Evolutionary conservation across 2,888 invertebrate species (phyloP).

Genomic region (Temnothorax ravouxi): DNA sequence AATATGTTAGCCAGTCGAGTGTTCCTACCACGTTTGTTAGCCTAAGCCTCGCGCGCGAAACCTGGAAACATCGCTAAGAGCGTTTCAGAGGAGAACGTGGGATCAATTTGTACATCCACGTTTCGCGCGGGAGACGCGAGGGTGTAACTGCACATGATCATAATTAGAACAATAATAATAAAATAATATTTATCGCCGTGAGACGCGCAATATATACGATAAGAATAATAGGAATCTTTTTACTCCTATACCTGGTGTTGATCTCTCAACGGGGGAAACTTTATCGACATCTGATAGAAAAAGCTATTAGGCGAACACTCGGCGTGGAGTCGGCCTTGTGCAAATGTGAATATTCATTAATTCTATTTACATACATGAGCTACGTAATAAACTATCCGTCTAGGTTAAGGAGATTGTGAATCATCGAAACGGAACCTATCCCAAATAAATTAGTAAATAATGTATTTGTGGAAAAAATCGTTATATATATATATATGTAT

Average conservation of each 20-base stretch:
- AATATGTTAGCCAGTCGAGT: slow-evolving; percentile 7
- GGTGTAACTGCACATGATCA: slow-evolving; percentile 48
- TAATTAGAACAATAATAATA: slow-evolving; percentile 62
- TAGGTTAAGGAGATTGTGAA: slow-evolving; percentile 40
- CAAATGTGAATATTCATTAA: slow-evolving; percentile 48
- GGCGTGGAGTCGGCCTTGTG: slow-evolving; percentile 44
- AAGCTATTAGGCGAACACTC: slow-evolving; percentile 61
- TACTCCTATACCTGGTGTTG: slow-evolving; percentile 49
- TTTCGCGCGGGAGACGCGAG: slow-evolving; percentile 51
- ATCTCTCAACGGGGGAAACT: slow-evolving; percentile 35
- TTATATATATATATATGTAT: slow-evolving; percentile 20
- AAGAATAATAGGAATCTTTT: slow-evolving; percentile 75
- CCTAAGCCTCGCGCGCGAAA: slow-evolving; percentile 23
- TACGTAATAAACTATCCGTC: slow-evolving; percentile 40
- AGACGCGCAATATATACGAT: slow-evolving; percentile 45
- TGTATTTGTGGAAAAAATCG: neutral
- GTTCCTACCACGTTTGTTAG: neutral
- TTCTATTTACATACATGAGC: slow-evolving; percentile 62
- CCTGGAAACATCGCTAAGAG: neutral
- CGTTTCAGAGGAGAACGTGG: neutral
- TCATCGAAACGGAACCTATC: neutral
- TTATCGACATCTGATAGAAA: slow-evolving; percentile 50
- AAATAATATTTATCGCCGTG: slow-evolving; percentile 56
- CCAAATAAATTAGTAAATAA: slow-evolving; percentile 19
- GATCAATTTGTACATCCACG: slow-evolving; percentile 8